Evolutionary conservation across 2,888 invertebrate species (phyloP).

Genomic region (Osmoderma eremita): DNA sequence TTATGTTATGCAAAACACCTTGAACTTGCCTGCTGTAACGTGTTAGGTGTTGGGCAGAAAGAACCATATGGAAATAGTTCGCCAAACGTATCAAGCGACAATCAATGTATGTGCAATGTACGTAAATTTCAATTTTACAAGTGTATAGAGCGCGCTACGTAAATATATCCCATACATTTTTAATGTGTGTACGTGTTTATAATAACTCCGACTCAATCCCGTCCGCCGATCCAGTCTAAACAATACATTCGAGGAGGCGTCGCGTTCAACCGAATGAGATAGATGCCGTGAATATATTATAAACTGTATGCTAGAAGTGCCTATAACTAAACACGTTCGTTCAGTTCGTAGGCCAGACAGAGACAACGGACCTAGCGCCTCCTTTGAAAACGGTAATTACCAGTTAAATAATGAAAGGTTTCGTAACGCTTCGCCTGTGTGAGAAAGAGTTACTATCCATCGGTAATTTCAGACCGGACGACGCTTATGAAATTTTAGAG

Average conservation of each 20-base stretch:
- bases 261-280: conserved; percentile 25
- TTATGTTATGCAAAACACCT: too few species aligned
- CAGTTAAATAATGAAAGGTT: conserved; percentile 27
- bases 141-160: too few species aligned
- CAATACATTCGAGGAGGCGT: conserved; percentile 24
- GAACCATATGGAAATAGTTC: too few species aligned
- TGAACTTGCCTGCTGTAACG: too few species aligned
- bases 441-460: not conserved
- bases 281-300: conserved; percentile 28
- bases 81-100: too few species aligned
- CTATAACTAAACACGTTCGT: conserved; percentile 5
- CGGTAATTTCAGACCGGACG: not conserved
- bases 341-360: conserved; percentile 5
- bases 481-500: conserved; percentile 4
- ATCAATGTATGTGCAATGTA: too few species aligned
- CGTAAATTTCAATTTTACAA: too few species aligned
- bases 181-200: conserved; percentile 10
- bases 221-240: conserved; percentile 24
- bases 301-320: not conserved
- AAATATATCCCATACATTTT: too few species aligned
- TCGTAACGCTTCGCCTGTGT: conserved; percentile 2
- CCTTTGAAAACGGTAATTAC: conserved; percentile 27
- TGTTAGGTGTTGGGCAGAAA: too few species aligned
- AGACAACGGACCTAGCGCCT: conserved; percentile 13
- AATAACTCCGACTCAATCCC: not conserved